Percentiles rank a stretch among this genome's conserved stretches.
Evolutionary conservation across 2,888 invertebrate species (phyloP).

Genomic region (Pristionchus entomophagus): DNA sequence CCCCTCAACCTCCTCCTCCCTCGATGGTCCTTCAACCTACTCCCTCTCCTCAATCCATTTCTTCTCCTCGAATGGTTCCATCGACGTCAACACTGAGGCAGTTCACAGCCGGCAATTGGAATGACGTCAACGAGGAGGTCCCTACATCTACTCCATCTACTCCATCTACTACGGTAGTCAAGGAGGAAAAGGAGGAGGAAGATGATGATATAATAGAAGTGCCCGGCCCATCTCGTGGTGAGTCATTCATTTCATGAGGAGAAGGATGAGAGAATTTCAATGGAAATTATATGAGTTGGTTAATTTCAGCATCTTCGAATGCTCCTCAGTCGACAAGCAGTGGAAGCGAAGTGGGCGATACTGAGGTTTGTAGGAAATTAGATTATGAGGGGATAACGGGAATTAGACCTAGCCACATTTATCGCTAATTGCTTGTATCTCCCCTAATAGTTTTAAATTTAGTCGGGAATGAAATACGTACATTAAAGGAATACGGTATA

Average conservation of each 20-base stretch:
- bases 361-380: background rate
- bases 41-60: background rate
- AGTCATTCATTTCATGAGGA: background rate
- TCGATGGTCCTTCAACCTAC: background rate
- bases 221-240: background rate
- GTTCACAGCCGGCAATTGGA: too few relatives aligned
- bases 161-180: background rate
- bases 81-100: too few relatives aligned
- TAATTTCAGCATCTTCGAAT: background rate
- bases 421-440: too few relatives aligned
- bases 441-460: too few relatives aligned
- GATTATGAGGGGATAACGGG: too few relatives aligned
- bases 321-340: background rate
- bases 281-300: background rate
- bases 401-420: too few relatives aligned
- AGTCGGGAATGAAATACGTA: too few relatives aligned
- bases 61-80: too few relatives aligned
- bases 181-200: background rate
- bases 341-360: background rate
- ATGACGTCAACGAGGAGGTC: too few relatives aligned
- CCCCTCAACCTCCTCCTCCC: background rate
- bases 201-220: background rate
- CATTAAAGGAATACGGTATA: background rate
- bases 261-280: background rate
- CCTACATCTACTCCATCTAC: background rate